Percentiles rank a stretch among this genome's conserved stretches.
Evolutionary conservation across 2,797 vertebrate species (phyloP).

Genomic region (Cheirogaleus major): DNA sequence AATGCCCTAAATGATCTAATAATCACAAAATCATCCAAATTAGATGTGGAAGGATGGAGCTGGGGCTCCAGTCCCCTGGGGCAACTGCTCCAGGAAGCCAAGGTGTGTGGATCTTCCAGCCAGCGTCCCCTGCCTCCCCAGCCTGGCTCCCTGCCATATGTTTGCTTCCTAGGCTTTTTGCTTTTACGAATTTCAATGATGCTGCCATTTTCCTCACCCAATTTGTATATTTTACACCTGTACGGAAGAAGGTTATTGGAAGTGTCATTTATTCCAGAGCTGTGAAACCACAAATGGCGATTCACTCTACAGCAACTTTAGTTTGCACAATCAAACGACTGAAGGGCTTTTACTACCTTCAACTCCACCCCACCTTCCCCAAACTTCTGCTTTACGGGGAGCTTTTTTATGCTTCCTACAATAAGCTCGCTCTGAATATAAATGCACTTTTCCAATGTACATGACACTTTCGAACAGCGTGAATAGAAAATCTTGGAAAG

Average conservation of each 20-base stretch:
- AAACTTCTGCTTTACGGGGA: slow-evolving; percentile 52
- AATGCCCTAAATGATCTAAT: slow-evolving; percentile 48
- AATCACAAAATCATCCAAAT: slow-evolving; percentile 60
- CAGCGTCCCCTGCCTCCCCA: background rate
- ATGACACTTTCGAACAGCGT: slow-evolving; percentile 47
- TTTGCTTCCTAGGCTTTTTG: slow-evolving; percentile 41
- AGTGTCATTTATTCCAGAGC: slow-evolving; percentile 66
- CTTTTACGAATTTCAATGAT: slow-evolving; percentile 64
- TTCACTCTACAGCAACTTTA: slow-evolving; percentile 21
- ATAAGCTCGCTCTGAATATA: slow-evolving; percentile 64
- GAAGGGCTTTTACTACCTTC: slow-evolving; percentile 54
- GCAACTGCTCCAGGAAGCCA: background rate
- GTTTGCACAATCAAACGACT: slow-evolving; percentile 5
- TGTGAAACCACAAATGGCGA: slow-evolving; percentile 38
- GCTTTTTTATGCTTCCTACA: slow-evolving; percentile 53
- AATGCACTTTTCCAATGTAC: slow-evolving; percentile 47
- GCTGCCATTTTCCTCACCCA: slow-evolving; percentile 52
- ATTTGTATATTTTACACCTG: slow-evolving; percentile 69
- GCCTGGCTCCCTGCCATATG: slow-evolving; percentile 32
- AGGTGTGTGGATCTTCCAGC: background rate
- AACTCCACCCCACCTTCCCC: background rate
- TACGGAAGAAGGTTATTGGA: slow-evolving; percentile 56
- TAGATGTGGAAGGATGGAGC: slow-evolving; percentile 16
- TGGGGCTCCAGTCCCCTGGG: background rate
- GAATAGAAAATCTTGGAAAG: slow-evolving; percentile 66